Conservation (phyloP, 2,888 invertebrate genomes). For the Gastrophysa polygoni region DNA sequence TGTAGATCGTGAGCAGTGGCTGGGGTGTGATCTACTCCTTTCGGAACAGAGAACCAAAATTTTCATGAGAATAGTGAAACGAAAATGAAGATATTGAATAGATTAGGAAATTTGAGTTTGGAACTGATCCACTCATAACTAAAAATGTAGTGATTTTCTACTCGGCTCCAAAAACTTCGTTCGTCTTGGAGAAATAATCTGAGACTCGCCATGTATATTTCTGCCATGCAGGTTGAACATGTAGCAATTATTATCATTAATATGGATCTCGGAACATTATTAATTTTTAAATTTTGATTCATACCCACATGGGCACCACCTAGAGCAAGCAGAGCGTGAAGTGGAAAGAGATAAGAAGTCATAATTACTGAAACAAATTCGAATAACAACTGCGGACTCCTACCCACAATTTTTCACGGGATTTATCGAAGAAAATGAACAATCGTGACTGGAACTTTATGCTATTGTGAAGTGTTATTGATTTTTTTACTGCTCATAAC, state of each 20-base stretch:
- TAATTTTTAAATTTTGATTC: background rate
- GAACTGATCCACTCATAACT: no score
- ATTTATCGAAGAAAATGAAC: slow-evolving; percentile 10
- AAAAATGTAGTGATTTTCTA: no score
- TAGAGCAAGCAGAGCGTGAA: slow-evolving; percentile 13
- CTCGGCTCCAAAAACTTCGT: no score
- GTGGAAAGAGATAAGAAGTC: background rate
- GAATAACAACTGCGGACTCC: background rate
- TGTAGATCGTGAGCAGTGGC: no score
- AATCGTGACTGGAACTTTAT: slow-evolving; percentile 21
- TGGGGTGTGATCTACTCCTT: no score
- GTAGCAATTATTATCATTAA: background rate
- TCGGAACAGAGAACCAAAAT: no score
- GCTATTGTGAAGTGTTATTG: slow-evolving; percentile 16
- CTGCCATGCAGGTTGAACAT: no score
- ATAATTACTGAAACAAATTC: slow-evolving; percentile 14
- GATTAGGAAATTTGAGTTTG: no score
- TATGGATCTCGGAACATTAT: background rate
- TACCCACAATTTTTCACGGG: slow-evolving; percentile 23
- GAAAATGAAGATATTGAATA: no score
- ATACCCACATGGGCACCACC: slow-evolving; percentile 6
- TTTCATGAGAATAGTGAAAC: no score
- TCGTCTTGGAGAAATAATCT: no score
- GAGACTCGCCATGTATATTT: no score
- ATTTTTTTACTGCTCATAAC: slow-evolving; percentile 13